A percentile compares a stretch with the other conserved stretches of the same genome.
Evolutionary conservation across 2,113 vertebrate genomes (phyloP).

Genomic region (Sceloporus undulatus): DNA sequence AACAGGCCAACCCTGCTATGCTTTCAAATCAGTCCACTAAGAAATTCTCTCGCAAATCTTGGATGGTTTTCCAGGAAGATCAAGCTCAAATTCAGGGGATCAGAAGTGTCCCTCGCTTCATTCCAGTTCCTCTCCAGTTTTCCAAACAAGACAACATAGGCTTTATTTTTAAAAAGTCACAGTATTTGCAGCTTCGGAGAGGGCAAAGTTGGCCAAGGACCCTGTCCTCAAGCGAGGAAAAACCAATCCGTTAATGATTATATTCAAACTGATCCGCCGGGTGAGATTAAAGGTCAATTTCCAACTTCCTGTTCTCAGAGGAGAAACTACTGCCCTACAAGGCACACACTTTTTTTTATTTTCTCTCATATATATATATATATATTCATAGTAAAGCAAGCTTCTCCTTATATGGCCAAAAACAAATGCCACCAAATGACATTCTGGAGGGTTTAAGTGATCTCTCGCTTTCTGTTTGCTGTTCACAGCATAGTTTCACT

Average conservation of each 20-base stretch:
- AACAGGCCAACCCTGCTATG: too few species aligned
- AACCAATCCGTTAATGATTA: conserved; percentile 66
- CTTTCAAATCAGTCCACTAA: too few species aligned
- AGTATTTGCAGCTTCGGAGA: background rate
- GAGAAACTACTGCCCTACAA: conserved; percentile 65
- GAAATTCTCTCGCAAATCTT: too few species aligned
- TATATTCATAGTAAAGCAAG: conserved; percentile 58
- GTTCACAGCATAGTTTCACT: conserved; percentile 54
- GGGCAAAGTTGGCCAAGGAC: too few species aligned
- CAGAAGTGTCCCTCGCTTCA: too few species aligned
- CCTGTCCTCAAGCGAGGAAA: background rate
- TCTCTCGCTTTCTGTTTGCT: conserved; percentile 51
- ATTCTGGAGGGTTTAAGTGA: conserved; percentile 67
- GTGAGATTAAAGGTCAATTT: conserved; percentile 68
- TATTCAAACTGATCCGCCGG: conserved; percentile 46
- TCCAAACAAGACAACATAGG: background rate
- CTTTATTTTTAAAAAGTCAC: background rate
- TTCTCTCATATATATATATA: too few species aligned
- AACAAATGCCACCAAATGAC: conserved; percentile 70
- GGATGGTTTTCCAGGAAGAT: too few species aligned
- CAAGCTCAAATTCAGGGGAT: too few species aligned
- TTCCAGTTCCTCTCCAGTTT: background rate
- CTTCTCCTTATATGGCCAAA: conserved; percentile 87
- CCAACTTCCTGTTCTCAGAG: conserved; percentile 68
- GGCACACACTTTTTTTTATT: conserved; percentile 45